Conservation (phyloP, 2,113 vertebrate genomes). For the Romanogobio albipinnatus region DNA sequence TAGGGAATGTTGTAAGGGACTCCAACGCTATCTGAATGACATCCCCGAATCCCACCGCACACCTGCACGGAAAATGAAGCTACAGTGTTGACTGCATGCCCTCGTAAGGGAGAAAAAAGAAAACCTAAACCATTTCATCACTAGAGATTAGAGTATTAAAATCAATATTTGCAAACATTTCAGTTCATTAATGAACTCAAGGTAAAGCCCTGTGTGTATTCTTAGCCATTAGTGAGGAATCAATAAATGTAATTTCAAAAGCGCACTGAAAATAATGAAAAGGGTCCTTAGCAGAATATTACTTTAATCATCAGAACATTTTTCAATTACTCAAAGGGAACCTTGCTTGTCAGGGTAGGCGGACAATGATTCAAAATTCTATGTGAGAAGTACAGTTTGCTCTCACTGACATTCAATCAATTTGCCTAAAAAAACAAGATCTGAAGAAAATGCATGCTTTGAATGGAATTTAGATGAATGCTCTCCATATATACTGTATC, state of each 20-base stretch:
- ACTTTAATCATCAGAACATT: constrained; percentile 50
- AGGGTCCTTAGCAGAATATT: constrained; percentile 38
- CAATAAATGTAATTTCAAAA: constrained; percentile 47
- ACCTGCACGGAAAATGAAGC: constrained; percentile 1
- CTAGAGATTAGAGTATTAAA: constrained; percentile 29
- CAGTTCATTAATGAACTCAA: constrained; percentile 26
- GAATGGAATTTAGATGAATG: background rate
- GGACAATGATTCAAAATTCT: constrained; percentile 37
- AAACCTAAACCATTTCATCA: background rate
- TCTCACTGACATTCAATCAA: constrained; percentile 41
- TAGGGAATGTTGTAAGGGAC: background rate
- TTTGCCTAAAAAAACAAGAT: constrained; percentile 29
- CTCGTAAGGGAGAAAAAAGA: background rate
- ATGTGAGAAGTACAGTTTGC: constrained; percentile 38
- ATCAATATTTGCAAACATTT: constrained; percentile 45
- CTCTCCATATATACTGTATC: background rate
- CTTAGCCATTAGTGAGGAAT: constrained; percentile 44
- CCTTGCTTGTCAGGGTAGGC: constrained; percentile 13
- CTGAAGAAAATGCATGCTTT: background rate
- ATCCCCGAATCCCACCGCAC: background rate
- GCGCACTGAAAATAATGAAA: constrained; percentile 48
- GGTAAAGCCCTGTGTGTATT: constrained; percentile 34
- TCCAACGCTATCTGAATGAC: background rate
- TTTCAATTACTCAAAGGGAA: constrained; percentile 40
- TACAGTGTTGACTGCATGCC: background rate